Evolutionary conservation across 2,888 invertebrate species (phyloP), one percentile per base, ranked within the genome.

Genomic region (Drosophila demipolita): DNA sequence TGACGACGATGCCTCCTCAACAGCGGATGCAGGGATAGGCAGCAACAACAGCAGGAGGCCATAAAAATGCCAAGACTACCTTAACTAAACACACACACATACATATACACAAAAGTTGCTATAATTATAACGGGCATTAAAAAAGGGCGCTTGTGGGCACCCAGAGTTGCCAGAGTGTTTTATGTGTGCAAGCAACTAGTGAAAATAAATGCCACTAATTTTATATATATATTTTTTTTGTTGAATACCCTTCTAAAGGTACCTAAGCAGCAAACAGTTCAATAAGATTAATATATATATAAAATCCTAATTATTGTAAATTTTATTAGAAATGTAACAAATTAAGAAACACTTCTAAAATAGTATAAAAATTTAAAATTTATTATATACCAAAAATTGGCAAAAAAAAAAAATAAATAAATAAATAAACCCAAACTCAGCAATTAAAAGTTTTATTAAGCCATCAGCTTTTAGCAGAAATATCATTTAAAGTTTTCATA

Each of bases 61-160:
- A 83, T 83, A 87, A 79, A 87, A 87, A 67, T 79, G 81, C 69
- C 77, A 58, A 73, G 53, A 50, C 74, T 63, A 40, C 38, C 20
- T 36, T 57, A 45, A 29, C 29, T 42, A 61, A n/a, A 63, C 29
- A 66, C 55, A 65, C 55, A 42, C n/a, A 58, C 4, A 59, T n/a
- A n/a, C 52, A 58, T 38, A 63, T 48, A 55, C 45, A 45, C n/a
- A 12, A 1, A 33, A 12, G 17, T n/a, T 26, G 55, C 17, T 32
- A 61, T 69, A 71, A 78, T 87, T 86, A 84, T 86, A 84, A 86
- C 74, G 76, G 70, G 82, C 76, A 83, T 80, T 85, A 81, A 84
- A 85, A 75, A 75, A 70, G 84, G 78, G 65, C 86, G 78, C 78
- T 75, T 73, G 83, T 73, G 77, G 82, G 60, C 70, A 15, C 20